A percentile compares a stretch with the other conserved stretches of the same genome.
phyloP scores from a whole-genome alignment of 2,888 invertebrate genomes.

The Heteromurus nitidus region DNA sequence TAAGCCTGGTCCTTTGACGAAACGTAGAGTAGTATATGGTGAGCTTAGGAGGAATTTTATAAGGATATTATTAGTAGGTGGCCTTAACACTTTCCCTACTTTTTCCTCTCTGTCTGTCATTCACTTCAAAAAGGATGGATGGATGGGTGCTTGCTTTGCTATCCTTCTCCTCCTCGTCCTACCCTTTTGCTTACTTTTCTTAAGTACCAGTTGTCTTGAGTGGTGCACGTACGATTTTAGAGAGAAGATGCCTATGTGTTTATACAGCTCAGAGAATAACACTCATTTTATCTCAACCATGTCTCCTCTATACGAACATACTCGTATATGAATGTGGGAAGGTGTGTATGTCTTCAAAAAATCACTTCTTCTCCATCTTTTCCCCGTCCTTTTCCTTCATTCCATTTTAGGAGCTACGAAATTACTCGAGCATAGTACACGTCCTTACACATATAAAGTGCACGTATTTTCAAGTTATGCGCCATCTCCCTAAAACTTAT shows the following conservation, averaged over 20 bases:
- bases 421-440: conserved; percentile 30
- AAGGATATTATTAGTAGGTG: conserved; percentile 44
- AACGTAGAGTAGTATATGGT: neutral
- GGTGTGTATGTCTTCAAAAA: conserved; percentile 16
- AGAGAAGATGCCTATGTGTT: neutral
- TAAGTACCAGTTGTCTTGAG: conserved; percentile 60
- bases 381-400: conserved; percentile 8
- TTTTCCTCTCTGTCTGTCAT: conserved; percentile 56
- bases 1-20: too few relatives aligned
- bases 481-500: too few relatives aligned
- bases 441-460: too few relatives aligned
- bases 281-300: conserved; percentile 29
- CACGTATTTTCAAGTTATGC: too few relatives aligned
- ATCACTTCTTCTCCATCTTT: conserved; percentile 40
- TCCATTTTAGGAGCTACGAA: neutral
- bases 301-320: neutral
- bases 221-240: conserved; percentile 50
- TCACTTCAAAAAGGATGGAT: conserved; percentile 62
- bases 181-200: conserved; percentile 26
- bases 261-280: conserved; percentile 22
- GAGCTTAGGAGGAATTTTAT: neutral
- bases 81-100: conserved; percentile 54
- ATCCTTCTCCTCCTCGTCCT: conserved; percentile 3
- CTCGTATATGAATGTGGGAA: neutral
- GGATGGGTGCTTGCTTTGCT: conserved; percentile 49